phyloP scores from a whole-genome alignment of 2,888 invertebrate genomes.

The Lasioglossum calceatum region DNA sequence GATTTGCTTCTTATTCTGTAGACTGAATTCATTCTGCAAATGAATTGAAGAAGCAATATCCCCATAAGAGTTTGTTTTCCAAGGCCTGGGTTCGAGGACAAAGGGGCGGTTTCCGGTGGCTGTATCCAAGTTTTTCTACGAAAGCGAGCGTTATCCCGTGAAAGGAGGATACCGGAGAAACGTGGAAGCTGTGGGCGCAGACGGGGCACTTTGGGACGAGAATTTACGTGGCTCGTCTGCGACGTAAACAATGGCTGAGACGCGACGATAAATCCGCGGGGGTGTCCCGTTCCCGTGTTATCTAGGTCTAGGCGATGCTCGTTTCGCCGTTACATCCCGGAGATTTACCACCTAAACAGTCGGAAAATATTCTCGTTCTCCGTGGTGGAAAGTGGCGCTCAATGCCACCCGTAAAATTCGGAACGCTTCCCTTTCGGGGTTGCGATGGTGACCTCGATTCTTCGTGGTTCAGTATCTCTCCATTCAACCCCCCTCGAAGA shows the following conservation, averaged over 20 bases:
- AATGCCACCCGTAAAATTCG: conserved; percentile 20
- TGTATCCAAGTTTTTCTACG: background rate
- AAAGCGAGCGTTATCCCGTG: conserved; percentile 36
- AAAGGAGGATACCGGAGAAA: conserved; percentile 33
- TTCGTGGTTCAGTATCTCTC: background rate
- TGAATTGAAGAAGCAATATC: background rate
- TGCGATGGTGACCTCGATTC: conserved; percentile 1
- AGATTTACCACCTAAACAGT: conserved; percentile 28
- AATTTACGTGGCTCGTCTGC: conserved; percentile 66
- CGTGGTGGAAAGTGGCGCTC: background rate
- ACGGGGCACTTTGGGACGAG: conserved; percentile 66
- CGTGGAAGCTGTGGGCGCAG: conserved; percentile 48
- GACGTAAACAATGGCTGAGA: conserved; percentile 75
- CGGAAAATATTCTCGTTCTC: conserved; percentile 30
- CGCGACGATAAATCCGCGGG: conserved; percentile 74
- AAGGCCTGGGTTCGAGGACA: background rate
- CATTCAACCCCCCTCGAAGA: background rate
- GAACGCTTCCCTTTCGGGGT: conserved; percentile 15
- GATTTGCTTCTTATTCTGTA: background rate
- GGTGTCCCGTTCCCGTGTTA: conserved; percentile 59
- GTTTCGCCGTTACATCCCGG: conserved; percentile 48
- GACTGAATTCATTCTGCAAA: background rate
- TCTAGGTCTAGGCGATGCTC: conserved; percentile 72
- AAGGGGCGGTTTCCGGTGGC: background rate
- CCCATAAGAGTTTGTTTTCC: background rate